Evolutionary conservation across 2,113 vertebrate genomes (phyloP), one percentile per base, ranked within the genome.

Genomic region (Bostrychus sinensis): DNA sequence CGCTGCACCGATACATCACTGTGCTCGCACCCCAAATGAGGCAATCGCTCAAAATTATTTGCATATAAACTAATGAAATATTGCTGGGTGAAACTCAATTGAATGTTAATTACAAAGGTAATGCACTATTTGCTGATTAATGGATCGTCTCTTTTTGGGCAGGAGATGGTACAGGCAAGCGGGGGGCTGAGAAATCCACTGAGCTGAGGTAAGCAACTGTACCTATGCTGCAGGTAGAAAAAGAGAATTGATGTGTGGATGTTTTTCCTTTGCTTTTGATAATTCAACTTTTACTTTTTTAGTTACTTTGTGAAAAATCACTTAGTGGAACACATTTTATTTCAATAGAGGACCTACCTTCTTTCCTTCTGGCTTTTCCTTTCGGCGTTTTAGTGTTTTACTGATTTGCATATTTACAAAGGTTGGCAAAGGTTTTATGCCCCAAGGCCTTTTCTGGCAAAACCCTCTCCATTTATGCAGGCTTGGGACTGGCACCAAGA

Each of bases 91-190:
- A 95, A 94, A 95, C 95, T 95, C 94, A 92, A 93, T 95, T 92
- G 91, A 94, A 94, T 93, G 93, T 94, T 95, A 95, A 95, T 95
- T 96, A 95, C 91, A 92, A 94, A 94, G 93, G 94, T 92, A 94
- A 95, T 95, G 95, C 94, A 93, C 94, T 95, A 97, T 97, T 97
- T 97, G 93, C 94, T 94, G 96, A 96, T 97, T 96, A 98, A 98
- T 98, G 95, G 95, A 90, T 96, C 93, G 92, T 95, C 88, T 86
- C 91, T 89, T 88, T 89, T 86, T 63, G 76, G 84, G 76, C 76
- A 80, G 26, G 70, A 82, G 83, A 89, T 75, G 84, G 68, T 55
- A 67, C 9, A 12, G 80, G 86, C 45, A 32, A 81, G 62, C 55
- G 66, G 62, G 68, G 62, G 70, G 65, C 45, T 65, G 65, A 70